Conservation (phyloP, 1,140 invertebrate genomes). For the Drosophila gunungcola region DNA sequence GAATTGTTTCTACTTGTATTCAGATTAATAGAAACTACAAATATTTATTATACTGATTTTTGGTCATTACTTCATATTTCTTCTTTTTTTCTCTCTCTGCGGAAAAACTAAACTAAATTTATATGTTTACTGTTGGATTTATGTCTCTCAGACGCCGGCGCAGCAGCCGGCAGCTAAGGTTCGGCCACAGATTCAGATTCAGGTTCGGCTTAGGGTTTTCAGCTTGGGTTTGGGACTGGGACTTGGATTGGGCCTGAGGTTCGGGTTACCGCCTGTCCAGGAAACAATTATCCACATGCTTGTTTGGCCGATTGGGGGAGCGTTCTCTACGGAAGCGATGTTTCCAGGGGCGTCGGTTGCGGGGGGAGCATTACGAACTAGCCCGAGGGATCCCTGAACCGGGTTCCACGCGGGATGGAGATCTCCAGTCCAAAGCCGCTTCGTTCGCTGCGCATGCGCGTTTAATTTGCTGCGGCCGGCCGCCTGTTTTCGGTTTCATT, state of each 20-base stretch:
- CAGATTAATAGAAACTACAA: too few species aligned
- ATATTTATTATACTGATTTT: too few species aligned
- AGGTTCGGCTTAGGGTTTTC: conserved; percentile 36
- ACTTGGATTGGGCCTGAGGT: conserved; percentile 29
- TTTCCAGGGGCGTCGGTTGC: conserved; percentile 31
- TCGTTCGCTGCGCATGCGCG: conserved; percentile 67
- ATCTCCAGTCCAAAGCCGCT: background rate
- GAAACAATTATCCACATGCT: conserved; percentile 83
- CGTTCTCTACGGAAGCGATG: conserved; percentile 69
- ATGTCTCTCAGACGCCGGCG: conserved; percentile 70
- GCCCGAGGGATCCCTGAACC: conserved; percentile 50
- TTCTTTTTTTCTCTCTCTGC: conserved; percentile 44
- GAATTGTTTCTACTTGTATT: too few species aligned
- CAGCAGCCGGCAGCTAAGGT: conserved; percentile 62
- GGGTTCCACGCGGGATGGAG: background rate
- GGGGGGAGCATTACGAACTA: conserved; percentile 29
- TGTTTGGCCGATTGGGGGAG: conserved; percentile 49
- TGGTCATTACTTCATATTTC: too few species aligned
- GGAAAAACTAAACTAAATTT: conserved; percentile 70
- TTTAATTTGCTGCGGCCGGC: conserved; percentile 65
- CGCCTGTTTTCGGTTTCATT: conserved; percentile 75
- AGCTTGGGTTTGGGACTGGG: conserved; percentile 23
- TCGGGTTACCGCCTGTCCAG: conserved; percentile 72
- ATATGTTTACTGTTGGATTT: conserved; percentile 80
- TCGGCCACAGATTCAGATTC: conserved; percentile 23